Evolutionary conservation across 2,113 vertebrate genomes (phyloP).

Genomic region (Spilogale gracilis): DNA sequence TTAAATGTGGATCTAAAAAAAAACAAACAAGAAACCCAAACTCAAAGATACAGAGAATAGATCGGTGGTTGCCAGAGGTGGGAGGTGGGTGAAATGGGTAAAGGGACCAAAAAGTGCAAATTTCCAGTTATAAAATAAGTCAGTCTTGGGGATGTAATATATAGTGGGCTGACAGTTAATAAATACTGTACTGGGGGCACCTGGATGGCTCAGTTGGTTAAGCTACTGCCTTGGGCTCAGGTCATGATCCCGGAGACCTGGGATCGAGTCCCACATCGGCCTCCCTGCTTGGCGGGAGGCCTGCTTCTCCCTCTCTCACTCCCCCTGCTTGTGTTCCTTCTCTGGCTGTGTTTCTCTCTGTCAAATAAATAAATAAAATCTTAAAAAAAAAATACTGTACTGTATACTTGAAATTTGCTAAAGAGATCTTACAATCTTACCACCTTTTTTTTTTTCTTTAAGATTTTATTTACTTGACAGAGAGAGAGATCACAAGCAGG

Average conservation of each 20-base stretch:
- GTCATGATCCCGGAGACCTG: too few relatives aligned
- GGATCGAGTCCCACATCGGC: too few relatives aligned
- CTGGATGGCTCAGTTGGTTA: too few relatives aligned
- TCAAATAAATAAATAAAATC: too few relatives aligned
- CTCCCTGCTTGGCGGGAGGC: too few relatives aligned
- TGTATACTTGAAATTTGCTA: not conserved
- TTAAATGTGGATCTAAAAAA: not conserved
- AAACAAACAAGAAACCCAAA: not conserved
- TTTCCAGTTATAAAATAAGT: not conserved
- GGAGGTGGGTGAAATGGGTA: not conserved
- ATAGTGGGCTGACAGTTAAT: not conserved
- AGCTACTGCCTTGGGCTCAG: too few relatives aligned
- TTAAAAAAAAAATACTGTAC: not conserved
- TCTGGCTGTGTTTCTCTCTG: too few relatives aligned
- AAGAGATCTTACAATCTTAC: not conserved
- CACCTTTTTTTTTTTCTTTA: too few relatives aligned
- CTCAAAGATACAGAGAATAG: not conserved
- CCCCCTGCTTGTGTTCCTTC: too few relatives aligned
- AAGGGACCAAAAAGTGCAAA: not conserved
- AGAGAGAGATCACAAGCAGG: too few relatives aligned
- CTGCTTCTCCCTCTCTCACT: too few relatives aligned
- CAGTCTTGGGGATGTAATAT: not conserved
- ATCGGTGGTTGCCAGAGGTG: not conserved
- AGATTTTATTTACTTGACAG: too few relatives aligned
- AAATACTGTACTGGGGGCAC: not conserved